phyloP scores from a whole-genome alignment of 2,888 invertebrate genomes.

The Rhingia rostrata region DNA sequence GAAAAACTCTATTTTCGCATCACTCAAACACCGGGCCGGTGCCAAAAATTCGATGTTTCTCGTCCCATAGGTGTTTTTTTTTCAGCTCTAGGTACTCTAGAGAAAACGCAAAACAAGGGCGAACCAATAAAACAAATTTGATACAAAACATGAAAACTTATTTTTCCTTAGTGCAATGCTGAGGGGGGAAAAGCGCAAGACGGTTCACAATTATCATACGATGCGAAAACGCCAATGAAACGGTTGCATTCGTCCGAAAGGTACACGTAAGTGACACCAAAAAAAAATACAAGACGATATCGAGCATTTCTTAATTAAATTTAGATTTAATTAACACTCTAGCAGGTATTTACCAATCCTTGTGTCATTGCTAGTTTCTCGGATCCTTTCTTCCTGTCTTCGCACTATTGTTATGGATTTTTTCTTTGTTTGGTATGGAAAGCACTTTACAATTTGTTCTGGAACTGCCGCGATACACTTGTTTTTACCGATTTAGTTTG shows the following conservation, averaged over 20 bases:
- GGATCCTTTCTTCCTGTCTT: constrained; percentile 40
- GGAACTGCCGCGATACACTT: constrained; percentile 33
- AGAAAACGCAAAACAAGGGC: constrained; percentile 20
- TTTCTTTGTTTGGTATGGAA: constrained; percentile 48
- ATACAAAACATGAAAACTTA: constrained; percentile 39
- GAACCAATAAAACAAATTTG: constrained; percentile 12
- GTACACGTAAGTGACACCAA: constrained; percentile 68
- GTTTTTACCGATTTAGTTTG: constrained; percentile 2
- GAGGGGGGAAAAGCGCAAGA: constrained; percentile 11
- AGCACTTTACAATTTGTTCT: constrained; percentile 34
- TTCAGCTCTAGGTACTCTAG: constrained; percentile 1
- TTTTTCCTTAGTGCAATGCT: constrained; percentile 14
- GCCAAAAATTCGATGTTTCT: constrained; percentile 35
- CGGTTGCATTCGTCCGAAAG: constrained; percentile 54
- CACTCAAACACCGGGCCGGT: constrained; percentile 4
- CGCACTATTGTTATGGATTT: constrained; percentile 48
- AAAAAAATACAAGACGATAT: constrained; percentile 14
- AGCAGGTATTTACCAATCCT: constrained; percentile 68
- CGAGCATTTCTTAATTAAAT: constrained; percentile 7
- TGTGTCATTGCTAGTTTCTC: constrained; percentile 69
- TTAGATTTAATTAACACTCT: constrained; percentile 2
- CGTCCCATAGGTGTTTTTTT: background rate
- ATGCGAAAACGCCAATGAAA: constrained; percentile 68
- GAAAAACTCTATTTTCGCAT: background rate
- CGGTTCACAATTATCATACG: constrained; percentile 64